phyloP scores from a whole-genome alignment of 2,888 invertebrate species.

The Habroteleia sp. region DNA sequence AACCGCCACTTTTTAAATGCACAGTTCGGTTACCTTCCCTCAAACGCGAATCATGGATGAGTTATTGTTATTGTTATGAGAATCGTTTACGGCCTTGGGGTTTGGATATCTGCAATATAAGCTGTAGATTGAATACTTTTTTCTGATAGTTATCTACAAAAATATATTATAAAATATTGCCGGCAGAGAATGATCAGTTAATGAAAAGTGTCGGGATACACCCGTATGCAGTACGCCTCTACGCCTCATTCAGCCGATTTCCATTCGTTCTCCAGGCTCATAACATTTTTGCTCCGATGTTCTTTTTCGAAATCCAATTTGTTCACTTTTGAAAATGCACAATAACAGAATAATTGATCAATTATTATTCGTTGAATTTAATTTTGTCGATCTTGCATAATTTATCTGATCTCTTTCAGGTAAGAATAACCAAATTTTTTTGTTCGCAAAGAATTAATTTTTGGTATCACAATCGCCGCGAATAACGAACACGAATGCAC shows the following conservation, averaged over 20 bases:
- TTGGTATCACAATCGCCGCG: slow-evolving; percentile 5
- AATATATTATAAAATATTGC: slow-evolving; percentile 29
- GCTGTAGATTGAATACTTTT: slow-evolving; percentile 42
- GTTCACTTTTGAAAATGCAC: no score
- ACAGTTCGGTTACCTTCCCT: slow-evolving; percentile 11
- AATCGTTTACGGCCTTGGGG: slow-evolving; percentile 28
- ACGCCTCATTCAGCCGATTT: neutral
- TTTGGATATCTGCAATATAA: slow-evolving; percentile 33
- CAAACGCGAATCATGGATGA: slow-evolving; percentile 34
- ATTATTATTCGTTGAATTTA: no score
- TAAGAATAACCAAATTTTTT: no score
- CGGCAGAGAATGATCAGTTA: slow-evolving; percentile 44
- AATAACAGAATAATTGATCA: no score
- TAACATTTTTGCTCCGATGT: neutral
- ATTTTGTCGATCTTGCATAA: no score
- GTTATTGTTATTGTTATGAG: slow-evolving; percentile 49
- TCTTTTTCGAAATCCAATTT: neutral
- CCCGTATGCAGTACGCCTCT: slow-evolving; percentile 29
- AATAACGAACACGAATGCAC: slow-evolving; percentile 6
- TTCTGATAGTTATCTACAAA: slow-evolving; percentile 21
- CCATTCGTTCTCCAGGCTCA: neutral
- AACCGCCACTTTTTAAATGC: slow-evolving; percentile 29
- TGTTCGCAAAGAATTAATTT: slow-evolving; percentile 2
- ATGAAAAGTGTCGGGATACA: slow-evolving; percentile 31
- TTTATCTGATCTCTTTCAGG: no score